Evolutionary conservation across 53 echinoderm and acorn worm genomes (phyloP).

Genomic region (Actinopyga echinites): DNA sequence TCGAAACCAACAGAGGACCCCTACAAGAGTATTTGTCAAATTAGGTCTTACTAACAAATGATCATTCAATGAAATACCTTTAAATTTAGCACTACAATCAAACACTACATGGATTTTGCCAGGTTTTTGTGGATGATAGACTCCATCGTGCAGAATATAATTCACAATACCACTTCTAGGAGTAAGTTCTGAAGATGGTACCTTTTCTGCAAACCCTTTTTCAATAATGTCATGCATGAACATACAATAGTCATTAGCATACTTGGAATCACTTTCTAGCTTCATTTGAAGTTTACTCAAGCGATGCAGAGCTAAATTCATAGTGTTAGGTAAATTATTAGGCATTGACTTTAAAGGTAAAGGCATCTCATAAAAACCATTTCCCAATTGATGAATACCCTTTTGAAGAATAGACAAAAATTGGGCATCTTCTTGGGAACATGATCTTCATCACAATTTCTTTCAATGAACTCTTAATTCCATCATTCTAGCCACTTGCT

Average conservation of each 20-base stretch:
- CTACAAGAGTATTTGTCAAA: constrained; percentile 35
- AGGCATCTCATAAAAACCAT: background rate
- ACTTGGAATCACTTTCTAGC: background rate
- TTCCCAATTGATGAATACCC: background rate
- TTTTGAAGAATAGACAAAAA: background rate
- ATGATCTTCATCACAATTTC: background rate
- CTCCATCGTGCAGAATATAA: background rate
- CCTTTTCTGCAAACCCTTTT: background rate
- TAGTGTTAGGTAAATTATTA: background rate
- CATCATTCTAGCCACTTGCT: constrained; percentile 15
- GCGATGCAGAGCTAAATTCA: background rate
- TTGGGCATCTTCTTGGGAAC: background rate
- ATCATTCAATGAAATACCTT: constrained; percentile 12
- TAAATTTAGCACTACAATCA: constrained; percentile 9
- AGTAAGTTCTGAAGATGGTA: background rate
- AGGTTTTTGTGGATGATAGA: constrained; percentile 33
- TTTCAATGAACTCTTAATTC: background rate
- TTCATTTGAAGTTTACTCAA: constrained; percentile 1
- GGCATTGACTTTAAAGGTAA: background rate
- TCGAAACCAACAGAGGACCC: constrained; percentile 38
- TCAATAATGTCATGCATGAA: background rate
- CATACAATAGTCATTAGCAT: background rate
- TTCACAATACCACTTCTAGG: constrained; percentile 7
- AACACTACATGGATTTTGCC: constrained; percentile 23
- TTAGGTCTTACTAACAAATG: background rate